A percentile compares a stretch with the other conserved stretches of the same genome.
These are phyloP conservation scores for Notospermus geniculatus DNA, from an alignment of 1,140 invertebrate species.

Conservation along the genomic window DNA sequence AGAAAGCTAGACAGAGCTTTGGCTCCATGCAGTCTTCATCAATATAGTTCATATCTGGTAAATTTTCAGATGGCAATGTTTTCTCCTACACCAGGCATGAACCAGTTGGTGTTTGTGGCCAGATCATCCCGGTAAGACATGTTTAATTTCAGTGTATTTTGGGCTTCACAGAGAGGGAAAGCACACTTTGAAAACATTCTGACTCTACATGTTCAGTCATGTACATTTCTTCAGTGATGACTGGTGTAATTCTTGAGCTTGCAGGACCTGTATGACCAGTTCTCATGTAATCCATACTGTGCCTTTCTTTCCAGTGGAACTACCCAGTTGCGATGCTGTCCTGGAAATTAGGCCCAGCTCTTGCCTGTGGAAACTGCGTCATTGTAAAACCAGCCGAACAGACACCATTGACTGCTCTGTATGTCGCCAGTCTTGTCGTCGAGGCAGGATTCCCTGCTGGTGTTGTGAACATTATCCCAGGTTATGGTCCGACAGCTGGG, in stretches of 20 bases:
- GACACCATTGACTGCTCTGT: constrained; percentile 82
- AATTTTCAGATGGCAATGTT: constrained; percentile 45
- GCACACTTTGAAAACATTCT: too few species aligned
- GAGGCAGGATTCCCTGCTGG: constrained; percentile 51
- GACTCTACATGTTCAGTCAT: too few species aligned
- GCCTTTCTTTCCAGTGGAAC: constrained; percentile 39
- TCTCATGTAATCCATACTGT: too few species aligned
- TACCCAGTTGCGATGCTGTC: constrained; percentile 90
- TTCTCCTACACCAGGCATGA: constrained; percentile 50
- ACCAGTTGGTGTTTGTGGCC: constrained; percentile 51
- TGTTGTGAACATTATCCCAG: constrained; percentile 71
- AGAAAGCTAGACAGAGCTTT: too few species aligned
- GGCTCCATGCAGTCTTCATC: too few species aligned
- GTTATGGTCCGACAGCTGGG: constrained; percentile 48
- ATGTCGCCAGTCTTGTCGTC: constrained; percentile 25
- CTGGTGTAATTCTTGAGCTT: too few species aligned
- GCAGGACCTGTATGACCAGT: too few species aligned
- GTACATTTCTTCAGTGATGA: too few species aligned
- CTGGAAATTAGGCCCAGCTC: constrained; percentile 83
- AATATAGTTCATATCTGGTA: too few species aligned
- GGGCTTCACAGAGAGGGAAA: too few species aligned
- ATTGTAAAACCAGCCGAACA: constrained; percentile 90
- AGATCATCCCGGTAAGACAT: constrained; percentile 52
- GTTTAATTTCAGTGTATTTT: too few species aligned
- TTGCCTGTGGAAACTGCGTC: constrained; percentile 81